Conservation (phyloP, 2,113 vertebrate species). For the Alligator sinensis region DNA sequence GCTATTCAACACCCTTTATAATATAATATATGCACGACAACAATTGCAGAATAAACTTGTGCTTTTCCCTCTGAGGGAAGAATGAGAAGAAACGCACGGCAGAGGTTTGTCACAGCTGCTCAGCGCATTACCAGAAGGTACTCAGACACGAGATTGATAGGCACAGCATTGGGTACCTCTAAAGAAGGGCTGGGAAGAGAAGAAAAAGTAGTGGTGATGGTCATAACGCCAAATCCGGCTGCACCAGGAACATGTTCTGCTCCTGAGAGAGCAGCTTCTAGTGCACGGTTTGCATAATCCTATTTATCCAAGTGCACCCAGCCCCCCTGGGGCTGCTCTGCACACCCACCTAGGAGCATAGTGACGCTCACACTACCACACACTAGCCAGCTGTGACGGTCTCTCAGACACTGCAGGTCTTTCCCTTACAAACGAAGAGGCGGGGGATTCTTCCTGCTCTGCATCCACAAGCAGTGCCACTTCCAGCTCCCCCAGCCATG, state of each 20-base stretch:
- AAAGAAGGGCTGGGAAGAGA: not conserved
- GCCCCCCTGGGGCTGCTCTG: not conserved
- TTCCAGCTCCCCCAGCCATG: not conserved
- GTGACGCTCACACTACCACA: not conserved
- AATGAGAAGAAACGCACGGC: not conserved
- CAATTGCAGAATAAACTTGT: slow-evolving; percentile 35
- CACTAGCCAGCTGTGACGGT: not conserved
- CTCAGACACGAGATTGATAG: slow-evolving; percentile 17
- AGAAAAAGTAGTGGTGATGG: not conserved
- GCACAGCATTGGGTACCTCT: not conserved
- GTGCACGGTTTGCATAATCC: no score
- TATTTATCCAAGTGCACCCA: not conserved
- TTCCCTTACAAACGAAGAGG: not conserved
- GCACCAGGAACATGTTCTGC: not conserved
- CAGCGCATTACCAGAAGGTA: not conserved
- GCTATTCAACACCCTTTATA: no score
- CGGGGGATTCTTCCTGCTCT: not conserved
- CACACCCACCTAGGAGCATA: not conserved
- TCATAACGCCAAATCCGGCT: slow-evolving; percentile 8
- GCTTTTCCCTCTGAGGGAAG: slow-evolving; percentile 38
- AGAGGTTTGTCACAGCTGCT: not conserved
- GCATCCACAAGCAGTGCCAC: not conserved
- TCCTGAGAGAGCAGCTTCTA: not conserved
- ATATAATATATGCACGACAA: not conserved
- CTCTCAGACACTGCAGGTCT: not conserved